Conservation (phyloP, 2,113 vertebrate species). For the Dromas ardeola region DNA sequence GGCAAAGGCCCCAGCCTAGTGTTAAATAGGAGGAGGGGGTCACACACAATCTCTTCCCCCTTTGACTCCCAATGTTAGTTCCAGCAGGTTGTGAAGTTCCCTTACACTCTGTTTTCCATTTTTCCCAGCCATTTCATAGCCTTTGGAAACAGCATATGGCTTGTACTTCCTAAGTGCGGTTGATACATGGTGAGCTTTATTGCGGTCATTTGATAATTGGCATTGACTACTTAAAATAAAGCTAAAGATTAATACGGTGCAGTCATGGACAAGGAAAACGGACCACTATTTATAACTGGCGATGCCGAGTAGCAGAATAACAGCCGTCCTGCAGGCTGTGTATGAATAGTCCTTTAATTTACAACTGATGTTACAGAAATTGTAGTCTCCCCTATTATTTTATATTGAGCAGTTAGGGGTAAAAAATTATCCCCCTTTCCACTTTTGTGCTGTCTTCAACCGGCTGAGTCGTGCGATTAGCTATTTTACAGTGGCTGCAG, state of each 20-base stretch:
- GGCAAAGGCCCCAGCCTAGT: rapidly evolving
- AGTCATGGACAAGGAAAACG: background rate
- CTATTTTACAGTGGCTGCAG: background rate
- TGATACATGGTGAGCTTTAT: background rate
- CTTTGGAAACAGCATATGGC: background rate
- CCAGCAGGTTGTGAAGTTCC: background rate
- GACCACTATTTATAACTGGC: background rate
- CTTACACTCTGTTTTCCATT: rapidly evolving
- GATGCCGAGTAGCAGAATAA: background rate
- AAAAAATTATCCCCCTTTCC: background rate
- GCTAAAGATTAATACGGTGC: background rate
- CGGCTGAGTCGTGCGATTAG: background rate
- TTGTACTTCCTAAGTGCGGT: background rate
- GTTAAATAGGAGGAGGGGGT: constrained; percentile 36
- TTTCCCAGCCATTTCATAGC: background rate
- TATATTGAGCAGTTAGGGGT: background rate
- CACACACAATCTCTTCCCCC: background rate
- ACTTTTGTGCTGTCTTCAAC: background rate
- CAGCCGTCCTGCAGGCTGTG: background rate
- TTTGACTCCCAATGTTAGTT: background rate
- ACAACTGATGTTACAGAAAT: too few relatives aligned
- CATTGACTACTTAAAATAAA: background rate
- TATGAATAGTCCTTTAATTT: background rate
- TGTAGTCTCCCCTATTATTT: background rate
- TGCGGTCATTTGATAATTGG: background rate